Conservation (phyloP, 1,140 invertebrate genomes). For the Colletes latitarsis region DNA sequence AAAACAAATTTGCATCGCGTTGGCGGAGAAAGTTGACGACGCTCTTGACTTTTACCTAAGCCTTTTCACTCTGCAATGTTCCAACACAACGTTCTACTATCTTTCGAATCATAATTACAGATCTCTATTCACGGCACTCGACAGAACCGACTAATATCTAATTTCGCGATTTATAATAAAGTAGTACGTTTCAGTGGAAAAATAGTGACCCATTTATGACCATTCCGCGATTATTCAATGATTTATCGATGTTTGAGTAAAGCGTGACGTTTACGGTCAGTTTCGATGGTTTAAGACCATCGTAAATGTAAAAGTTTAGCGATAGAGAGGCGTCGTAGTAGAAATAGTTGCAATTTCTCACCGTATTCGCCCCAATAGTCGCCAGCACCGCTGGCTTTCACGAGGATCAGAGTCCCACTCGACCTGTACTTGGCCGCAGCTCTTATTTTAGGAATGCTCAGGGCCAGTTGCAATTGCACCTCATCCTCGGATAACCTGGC, state of each 20-base stretch:
- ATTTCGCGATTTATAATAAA: neutral
- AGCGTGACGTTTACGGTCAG: no score
- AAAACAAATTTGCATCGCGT: constrained; percentile 39
- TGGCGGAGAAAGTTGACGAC: constrained; percentile 46
- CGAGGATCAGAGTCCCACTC: constrained; percentile 88
- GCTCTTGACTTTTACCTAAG: constrained; percentile 22
- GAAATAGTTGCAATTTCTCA: constrained; percentile 72
- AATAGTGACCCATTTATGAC: neutral
- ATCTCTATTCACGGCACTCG: neutral
- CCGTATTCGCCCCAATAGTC: constrained; percentile 94
- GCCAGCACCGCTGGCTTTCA: constrained; percentile 89
- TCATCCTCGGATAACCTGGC: constrained; percentile 81
- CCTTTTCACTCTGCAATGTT: constrained; percentile 41
- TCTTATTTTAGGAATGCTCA: constrained; percentile 89
- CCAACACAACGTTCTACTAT: neutral
- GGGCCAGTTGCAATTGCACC: constrained; percentile 89
- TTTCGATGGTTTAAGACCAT: no score
- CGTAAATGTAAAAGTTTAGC: no score
- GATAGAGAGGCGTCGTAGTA: no score
- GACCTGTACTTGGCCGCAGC: constrained; percentile 89
- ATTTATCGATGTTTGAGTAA: no score
- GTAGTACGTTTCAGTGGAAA: neutral
- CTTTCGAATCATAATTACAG: neutral
- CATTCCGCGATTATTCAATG: no score
- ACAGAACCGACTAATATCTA: neutral